Conservation (phyloP, 2,113 vertebrate species). For the Eulemur rufifrons region DNA sequence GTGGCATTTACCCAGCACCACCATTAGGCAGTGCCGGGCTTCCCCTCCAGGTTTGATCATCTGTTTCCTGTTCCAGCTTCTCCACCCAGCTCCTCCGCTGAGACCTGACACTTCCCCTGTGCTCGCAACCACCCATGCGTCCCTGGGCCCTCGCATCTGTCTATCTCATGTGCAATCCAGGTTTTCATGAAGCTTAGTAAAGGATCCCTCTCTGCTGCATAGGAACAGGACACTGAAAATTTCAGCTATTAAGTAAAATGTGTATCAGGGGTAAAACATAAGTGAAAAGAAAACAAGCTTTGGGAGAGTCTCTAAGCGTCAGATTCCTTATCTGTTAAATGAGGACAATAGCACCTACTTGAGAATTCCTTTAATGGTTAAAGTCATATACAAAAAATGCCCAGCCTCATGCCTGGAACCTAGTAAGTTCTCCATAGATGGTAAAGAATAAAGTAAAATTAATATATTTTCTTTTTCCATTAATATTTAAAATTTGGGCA, state of each 20-base stretch:
- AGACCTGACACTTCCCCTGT: neutral
- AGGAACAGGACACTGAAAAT: neutral
- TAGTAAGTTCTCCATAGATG: neutral
- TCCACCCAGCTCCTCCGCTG: neutral
- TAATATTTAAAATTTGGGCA: neutral
- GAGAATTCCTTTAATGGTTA: neutral
- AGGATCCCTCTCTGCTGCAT: neutral
- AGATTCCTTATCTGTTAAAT: neutral
- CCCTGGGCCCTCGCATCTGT: neutral
- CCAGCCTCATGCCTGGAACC: neutral
- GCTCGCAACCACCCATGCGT: rapidly evolving
- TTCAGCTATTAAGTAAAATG: neutral
- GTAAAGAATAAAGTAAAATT: neutral
- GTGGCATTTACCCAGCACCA: neutral
- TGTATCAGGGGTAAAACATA: neutral
- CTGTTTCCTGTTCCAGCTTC: neutral
- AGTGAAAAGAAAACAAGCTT: neutral
- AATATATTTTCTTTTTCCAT: neutral
- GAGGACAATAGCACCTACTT: neutral
- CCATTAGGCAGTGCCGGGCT: neutral
- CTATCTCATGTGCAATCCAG: neutral
- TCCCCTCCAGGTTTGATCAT: neutral
- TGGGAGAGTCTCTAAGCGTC: neutral
- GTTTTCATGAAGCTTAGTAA: neutral
- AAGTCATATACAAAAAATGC: neutral